These are phyloP conservation scores for Antitype chi DNA, from an alignment of 2,888 invertebrate genomes.

Conservation along the genomic window DNA sequence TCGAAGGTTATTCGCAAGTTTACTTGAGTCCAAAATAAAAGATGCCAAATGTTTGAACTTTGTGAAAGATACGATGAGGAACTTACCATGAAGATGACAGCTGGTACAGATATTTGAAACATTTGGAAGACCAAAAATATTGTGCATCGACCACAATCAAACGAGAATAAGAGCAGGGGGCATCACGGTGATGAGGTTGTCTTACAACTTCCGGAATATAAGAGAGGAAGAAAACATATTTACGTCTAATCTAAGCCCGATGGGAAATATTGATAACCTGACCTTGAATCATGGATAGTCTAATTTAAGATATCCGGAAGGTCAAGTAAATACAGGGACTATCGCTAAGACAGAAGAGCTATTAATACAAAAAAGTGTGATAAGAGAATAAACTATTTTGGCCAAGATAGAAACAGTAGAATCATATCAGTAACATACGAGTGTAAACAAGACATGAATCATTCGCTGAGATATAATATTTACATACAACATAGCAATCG, in stretches of 20 bases:
- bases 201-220: no score
- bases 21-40: background rate
- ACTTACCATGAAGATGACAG: no score
- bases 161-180: background rate
- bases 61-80: background rate
- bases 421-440: constrained; percentile 28
- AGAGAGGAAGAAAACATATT: background rate
- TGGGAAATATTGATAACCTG: background rate
- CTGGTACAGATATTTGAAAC: background rate
- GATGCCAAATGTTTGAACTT: no score
- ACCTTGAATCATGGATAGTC: background rate
- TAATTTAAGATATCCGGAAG: constrained; percentile 11
- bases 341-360: background rate
- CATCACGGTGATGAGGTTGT: background rate
- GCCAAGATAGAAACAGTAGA: constrained; percentile 6
- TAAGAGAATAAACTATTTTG: background rate
- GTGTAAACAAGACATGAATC: constrained; percentile 41
- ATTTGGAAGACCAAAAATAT: background rate
- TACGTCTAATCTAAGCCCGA: background rate
- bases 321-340: background rate
- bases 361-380: background rate
- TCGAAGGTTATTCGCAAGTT: background rate
- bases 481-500: constrained; percentile 36
- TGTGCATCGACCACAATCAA: background rate
- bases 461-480: constrained; percentile 31